Evolutionary conservation across 2,797 vertebrate genomes (phyloP).

Genomic region (Epinephelus malabaricus): DNA sequence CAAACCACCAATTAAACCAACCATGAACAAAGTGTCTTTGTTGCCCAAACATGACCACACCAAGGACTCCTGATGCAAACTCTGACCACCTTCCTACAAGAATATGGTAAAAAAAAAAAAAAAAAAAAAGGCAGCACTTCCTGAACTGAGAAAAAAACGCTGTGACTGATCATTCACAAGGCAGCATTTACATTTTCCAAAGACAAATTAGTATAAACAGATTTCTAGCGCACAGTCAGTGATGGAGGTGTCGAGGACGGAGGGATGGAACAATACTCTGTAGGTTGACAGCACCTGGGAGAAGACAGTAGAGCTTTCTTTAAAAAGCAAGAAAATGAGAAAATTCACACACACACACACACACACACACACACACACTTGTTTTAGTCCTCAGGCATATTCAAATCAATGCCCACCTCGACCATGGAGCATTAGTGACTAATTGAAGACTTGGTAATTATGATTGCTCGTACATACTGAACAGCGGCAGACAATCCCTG

Average conservation of each 20-base stretch:
- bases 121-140: neutral
- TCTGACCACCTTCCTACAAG: neutral
- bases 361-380: constrained; percentile 25
- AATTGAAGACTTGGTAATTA: constrained; percentile 78
- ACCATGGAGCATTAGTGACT: constrained; percentile 65
- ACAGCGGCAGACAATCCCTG: constrained; percentile 57
- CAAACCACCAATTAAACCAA: neutral
- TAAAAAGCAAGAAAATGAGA: neutral
- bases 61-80: neutral
- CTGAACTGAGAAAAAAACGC: neutral
- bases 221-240: neutral
- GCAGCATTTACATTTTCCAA: neutral
- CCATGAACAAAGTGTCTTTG: neutral
- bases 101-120: neutral
- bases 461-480: constrained; percentile 74
- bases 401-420: constrained; percentile 52
- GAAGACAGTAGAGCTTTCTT: constrained; percentile 10
- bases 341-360: constrained; percentile 1
- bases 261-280: neutral
- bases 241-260: constrained; percentile 2
- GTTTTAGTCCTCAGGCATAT: constrained; percentile 52
- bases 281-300: constrained; percentile 29
- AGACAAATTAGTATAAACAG: neutral
- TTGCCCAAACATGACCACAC: neutral
- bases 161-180: neutral